Percentiles rank a stretch among this genome's conserved stretches.
Evolutionary conservation across 2,888 invertebrate species (phyloP).

Genomic region (Dasypolia templi): DNA sequence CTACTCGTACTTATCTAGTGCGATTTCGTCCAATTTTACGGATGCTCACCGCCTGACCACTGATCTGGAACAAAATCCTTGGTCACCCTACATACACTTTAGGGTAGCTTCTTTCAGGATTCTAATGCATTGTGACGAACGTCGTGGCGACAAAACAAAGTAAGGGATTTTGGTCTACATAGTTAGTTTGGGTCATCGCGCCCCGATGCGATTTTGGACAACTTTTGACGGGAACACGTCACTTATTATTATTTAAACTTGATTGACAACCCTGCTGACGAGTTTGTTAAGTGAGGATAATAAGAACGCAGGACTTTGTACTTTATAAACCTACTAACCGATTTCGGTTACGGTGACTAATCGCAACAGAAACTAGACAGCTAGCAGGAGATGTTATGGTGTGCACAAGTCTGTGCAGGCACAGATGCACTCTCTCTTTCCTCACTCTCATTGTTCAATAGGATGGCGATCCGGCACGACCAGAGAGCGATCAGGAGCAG

Average conservation of each 20-base stretch:
- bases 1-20: no score
- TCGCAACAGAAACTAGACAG: not conserved
- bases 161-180: conserved; percentile 87
- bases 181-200: conserved; percentile 89
- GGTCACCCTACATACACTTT: conserved; percentile 56
- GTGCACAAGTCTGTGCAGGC: not conserved
- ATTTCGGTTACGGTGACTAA: conserved; percentile 21
- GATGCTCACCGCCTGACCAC: not conserved
- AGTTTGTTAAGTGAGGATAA: conserved; percentile 36
- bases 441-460: not conserved
- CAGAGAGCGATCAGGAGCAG: not conserved
- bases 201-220: conserved; percentile 89
- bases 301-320: conserved; percentile 22
- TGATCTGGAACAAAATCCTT: not conserved
- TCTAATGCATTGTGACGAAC: conserved; percentile 69
- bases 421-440: not conserved
- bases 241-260: conserved; percentile 83
- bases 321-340: conserved; percentile 23
- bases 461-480: not conserved
- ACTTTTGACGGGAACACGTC: conserved; percentile 88
- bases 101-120: conserved; percentile 59
- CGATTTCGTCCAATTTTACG: no score
- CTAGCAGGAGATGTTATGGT: not conserved
- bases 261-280: conserved; percentile 82
- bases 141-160: conserved; percentile 73